A percentile compares a stretch with the other conserved stretches of the same genome.
Conservation (phyloP, 2,797 vertebrate genomes). For the Mormyrops boulengeri region DNA sequence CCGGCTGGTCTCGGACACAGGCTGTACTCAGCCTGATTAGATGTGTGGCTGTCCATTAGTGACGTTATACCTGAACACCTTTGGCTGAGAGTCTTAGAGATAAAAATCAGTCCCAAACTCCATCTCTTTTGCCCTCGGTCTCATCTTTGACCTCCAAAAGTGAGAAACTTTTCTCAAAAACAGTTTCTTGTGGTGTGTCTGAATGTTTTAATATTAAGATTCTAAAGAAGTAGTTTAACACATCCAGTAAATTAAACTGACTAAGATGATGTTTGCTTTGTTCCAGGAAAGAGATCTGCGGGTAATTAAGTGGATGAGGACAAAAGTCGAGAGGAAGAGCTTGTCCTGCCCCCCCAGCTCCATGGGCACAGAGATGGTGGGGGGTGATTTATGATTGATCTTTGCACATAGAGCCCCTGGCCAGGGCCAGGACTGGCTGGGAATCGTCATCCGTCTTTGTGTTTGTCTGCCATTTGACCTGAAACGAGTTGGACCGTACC, state of each 20-base stretch:
- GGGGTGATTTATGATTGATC: background rate
- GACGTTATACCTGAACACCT: background rate
- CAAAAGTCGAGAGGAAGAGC: background rate
- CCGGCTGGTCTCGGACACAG: background rate
- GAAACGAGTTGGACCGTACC: background rate
- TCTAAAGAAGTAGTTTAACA: background rate
- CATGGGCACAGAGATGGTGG: background rate
- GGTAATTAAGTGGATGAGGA: background rate
- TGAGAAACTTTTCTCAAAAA: background rate
- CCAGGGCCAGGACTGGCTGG: background rate
- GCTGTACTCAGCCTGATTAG: background rate
- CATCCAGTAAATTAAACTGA: background rate
- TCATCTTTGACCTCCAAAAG: background rate
- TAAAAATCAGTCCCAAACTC: background rate
- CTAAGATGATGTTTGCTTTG: background rate
- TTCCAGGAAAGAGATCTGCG: slow-evolving; percentile 9
- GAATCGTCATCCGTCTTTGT: background rate
- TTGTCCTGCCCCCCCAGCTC: background rate
- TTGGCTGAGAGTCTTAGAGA: background rate
- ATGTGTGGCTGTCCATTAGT: background rate
- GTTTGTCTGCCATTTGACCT: background rate
- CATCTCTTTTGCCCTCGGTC: slow-evolving; percentile 14
- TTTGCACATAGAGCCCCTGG: background rate
- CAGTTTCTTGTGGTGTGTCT: background rate
- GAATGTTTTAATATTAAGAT: background rate